These are phyloP conservation scores for Hymenopus coronatus DNA, from an alignment of 2,888 invertebrate species.

Conservation along the genomic window DNA sequence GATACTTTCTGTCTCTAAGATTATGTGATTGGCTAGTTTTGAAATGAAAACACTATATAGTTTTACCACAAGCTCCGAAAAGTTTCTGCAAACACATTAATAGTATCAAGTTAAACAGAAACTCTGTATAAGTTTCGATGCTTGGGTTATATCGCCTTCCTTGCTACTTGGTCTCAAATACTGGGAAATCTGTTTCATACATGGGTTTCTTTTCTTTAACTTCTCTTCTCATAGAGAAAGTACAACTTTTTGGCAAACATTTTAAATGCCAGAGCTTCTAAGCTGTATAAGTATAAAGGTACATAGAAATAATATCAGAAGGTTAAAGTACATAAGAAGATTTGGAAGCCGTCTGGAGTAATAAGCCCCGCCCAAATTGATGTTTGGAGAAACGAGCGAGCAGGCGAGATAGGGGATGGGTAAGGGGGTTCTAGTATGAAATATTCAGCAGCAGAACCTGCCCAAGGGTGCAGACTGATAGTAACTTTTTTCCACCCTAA, in stretches of 20 bases:
- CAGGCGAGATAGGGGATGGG: no score
- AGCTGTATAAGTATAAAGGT: neutral
- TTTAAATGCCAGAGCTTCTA: neutral
- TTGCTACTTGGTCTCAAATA: neutral
- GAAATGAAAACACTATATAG: no score
- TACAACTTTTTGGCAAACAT: neutral
- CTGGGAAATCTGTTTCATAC: neutral
- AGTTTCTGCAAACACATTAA: no score
- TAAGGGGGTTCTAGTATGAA: neutral
- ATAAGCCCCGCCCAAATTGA: neutral
- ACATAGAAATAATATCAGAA: neutral
- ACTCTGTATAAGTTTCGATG: no score
- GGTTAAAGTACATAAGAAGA: slow-evolving; percentile 5
- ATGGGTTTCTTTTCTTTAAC: neutral
- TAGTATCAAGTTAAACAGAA: no score
- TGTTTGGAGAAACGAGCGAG: neutral
- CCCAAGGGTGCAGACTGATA: neutral
- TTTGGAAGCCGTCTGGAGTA: neutral
- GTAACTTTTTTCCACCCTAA: neutral
- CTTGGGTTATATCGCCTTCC: no score
- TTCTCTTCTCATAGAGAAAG: neutral
- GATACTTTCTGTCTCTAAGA: no score
- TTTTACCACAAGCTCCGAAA: no score
- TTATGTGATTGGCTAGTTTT: no score
- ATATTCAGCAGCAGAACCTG: neutral